Conservation (phyloP, 2,797 vertebrate species). For the Xiphorhynchus erythropygius region DNA sequence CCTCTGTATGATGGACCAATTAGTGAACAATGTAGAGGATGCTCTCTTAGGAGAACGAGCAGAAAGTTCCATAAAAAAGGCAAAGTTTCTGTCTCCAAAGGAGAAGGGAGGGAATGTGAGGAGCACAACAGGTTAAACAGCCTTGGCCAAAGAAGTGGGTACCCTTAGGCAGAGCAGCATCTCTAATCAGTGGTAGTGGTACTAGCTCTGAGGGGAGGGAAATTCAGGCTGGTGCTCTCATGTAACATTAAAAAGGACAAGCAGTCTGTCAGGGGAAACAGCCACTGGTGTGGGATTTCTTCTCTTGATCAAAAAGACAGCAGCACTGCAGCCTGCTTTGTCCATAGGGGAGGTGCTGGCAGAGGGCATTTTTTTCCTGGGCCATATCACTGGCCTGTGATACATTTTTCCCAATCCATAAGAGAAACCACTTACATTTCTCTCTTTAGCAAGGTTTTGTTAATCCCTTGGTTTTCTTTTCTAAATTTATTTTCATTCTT, state of each 20-base stretch:
- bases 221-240: conserved; percentile 69
- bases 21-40: background rate
- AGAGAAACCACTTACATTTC: background rate
- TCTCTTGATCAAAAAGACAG: conserved; percentile 70
- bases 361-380: conserved; percentile 25
- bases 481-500: background rate
- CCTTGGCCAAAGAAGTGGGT: conserved; percentile 45
- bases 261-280: conserved; percentile 64
- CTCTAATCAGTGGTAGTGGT: conserved; percentile 66
- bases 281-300: conserved; percentile 60
- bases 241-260: conserved; percentile 73
- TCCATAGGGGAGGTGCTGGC: conserved; percentile 25
- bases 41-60: background rate
- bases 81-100: background rate
- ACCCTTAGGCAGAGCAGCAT: conserved; percentile 57
- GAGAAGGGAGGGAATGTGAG: conserved; percentile 1
- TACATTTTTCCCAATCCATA: background rate
- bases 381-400: background rate
- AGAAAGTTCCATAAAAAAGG: background rate
- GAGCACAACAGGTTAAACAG: conserved; percentile 62
- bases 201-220: conserved; percentile 64
- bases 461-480: background rate
- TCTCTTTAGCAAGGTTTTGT: background rate
- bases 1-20: background rate
- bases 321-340: conserved; percentile 29